These are phyloP conservation scores for Celastrina argiolus DNA, from an alignment of 2,888 invertebrate genomes.

Conservation along the genomic window DNA sequence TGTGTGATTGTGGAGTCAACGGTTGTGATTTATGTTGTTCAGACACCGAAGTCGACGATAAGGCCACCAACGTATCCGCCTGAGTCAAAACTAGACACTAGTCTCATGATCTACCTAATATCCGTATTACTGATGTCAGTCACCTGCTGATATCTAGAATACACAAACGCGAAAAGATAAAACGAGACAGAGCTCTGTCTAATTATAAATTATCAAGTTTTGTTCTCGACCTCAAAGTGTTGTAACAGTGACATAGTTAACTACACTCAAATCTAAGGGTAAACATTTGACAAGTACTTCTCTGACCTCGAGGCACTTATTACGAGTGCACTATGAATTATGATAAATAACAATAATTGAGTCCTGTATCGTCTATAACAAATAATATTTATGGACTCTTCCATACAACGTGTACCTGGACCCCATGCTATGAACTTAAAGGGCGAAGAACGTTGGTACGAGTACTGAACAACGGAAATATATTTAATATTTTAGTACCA, in stretches of 20 bases:
- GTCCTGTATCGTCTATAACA: not conserved
- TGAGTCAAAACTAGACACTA: constrained; percentile 24
- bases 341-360: constrained; percentile 23
- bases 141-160: constrained; percentile 48
- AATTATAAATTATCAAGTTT: constrained; percentile 55
- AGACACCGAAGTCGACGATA: constrained; percentile 67
- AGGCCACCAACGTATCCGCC: constrained; percentile 51
- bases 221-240: constrained; percentile 54
- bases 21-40: constrained; percentile 83
- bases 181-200: constrained; percentile 46
- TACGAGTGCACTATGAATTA: constrained; percentile 34
- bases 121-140: constrained; percentile 31
- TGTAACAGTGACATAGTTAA: constrained; percentile 42
- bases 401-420: too few relatives aligned
- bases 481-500: too few relatives aligned
- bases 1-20: constrained; percentile 87
- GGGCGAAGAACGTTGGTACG: too few relatives aligned
- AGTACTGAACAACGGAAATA: too few relatives aligned
- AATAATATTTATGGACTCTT: too few relatives aligned
- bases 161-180: constrained; percentile 54
- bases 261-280: constrained; percentile 40
- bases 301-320: constrained; percentile 36
- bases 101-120: constrained; percentile 23
- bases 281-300: constrained; percentile 33
- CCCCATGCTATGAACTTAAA: too few relatives aligned